These are phyloP conservation scores for Mus spretus DNA, from an alignment of 2,797 vertebrate species.

Conservation along the genomic window DNA sequence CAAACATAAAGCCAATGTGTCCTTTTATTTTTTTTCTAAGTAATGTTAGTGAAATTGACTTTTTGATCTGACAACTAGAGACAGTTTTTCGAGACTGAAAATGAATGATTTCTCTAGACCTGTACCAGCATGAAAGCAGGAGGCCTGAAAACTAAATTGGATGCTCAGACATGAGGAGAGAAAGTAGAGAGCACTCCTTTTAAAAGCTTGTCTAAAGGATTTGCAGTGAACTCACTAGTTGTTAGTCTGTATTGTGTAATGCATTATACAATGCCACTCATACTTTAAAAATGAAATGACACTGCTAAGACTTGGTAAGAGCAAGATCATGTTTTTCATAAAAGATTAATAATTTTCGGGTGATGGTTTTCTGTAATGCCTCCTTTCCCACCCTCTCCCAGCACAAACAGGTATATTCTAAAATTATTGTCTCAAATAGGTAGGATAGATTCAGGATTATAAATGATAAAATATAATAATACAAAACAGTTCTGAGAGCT, in stretches of 20 bases:
- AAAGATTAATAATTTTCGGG: neutral
- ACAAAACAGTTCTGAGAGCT: neutral
- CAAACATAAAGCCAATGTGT: neutral
- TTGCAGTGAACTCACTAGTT: neutral
- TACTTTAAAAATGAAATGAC: neutral
- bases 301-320: slow-evolving; percentile 19
- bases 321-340: neutral
- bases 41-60: neutral
- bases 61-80: neutral
- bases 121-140: neutral
- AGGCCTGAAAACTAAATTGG: neutral
- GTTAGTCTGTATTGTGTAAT: neutral
- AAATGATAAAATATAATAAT: neutral
- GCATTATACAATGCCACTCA: neutral
- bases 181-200: neutral
- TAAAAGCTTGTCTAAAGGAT: neutral
- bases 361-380: neutral
- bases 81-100: neutral
- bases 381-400: neutral
- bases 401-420: neutral
- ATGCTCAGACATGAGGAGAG: neutral
- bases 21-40: neutral
- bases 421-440: neutral
- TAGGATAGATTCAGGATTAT: neutral
- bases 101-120: neutral